Percentiles rank a stretch among this genome's conserved stretches.
phyloP scores from a whole-genome alignment of 92 coral and sea anemone species.

The Zoanthus solanderi region DNA sequence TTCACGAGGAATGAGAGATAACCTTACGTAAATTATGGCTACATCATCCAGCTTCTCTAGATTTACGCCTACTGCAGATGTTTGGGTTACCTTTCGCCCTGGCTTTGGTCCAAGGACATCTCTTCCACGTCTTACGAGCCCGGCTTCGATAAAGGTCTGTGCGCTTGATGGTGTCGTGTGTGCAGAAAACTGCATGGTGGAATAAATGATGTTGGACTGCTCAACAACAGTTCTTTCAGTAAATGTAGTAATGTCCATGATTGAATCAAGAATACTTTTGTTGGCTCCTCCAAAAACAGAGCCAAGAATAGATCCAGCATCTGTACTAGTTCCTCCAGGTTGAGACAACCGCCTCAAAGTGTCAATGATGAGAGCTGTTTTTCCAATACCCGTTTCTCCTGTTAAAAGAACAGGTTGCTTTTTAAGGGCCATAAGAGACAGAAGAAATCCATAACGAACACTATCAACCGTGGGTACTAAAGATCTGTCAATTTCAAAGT shows the following conservation, averaged over 20 bases:
- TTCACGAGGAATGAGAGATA: too few species aligned
- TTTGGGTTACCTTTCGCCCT: conserved; percentile 82
- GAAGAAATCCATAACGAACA: conserved; percentile 83
- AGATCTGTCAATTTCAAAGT: conserved; percentile 75
- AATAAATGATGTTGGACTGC: conserved; percentile 59
- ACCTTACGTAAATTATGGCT: too few species aligned
- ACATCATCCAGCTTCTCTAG: neutral
- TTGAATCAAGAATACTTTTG: conserved; percentile 77
- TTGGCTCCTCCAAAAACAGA: conserved; percentile 79
- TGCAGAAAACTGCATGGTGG: conserved; percentile 88
- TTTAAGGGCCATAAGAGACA: conserved; percentile 79
- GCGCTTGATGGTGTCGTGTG: conserved; percentile 82
- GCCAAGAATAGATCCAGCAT: conserved; percentile 85
- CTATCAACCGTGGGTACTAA: conserved; percentile 96
- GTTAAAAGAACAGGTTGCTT: conserved; percentile 90
- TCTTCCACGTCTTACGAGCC: conserved; percentile 85
- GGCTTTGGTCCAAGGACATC: conserved; percentile 90
- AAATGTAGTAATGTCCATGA: conserved; percentile 62
- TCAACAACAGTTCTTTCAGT: conserved; percentile 45
- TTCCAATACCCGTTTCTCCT: conserved; percentile 90
- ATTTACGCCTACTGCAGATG: neutral
- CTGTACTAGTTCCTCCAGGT: conserved; percentile 79
- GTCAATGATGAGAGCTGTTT: conserved; percentile 85
- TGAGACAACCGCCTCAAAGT: conserved; percentile 78
- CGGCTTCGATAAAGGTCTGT: conserved; percentile 81